Percentiles rank a stretch among this genome's conserved stretches.
phyloP scores from a whole-genome alignment of 2,888 invertebrate species.

The Schrankia costaestrigalis region DNA sequence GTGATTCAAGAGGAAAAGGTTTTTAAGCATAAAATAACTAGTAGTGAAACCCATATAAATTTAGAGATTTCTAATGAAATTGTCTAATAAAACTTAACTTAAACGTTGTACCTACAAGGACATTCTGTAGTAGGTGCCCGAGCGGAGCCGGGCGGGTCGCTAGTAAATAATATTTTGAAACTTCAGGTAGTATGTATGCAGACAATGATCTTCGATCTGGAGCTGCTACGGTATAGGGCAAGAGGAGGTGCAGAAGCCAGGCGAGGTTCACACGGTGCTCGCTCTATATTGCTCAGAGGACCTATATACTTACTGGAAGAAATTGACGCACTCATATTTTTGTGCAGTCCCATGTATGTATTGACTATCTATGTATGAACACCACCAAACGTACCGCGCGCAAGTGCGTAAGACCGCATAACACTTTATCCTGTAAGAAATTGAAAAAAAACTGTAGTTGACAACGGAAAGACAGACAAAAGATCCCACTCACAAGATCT shows the following conservation, averaged over 20 bases:
- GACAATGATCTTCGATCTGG: constrained; percentile 92
- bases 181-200: constrained; percentile 87
- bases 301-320: constrained; percentile 92
- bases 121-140: too few species aligned
- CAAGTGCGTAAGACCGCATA: too few species aligned
- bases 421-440: too few species aligned
- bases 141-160: neutral
- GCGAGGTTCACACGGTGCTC: constrained; percentile 83
- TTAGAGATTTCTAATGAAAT: neutral
- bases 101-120: neutral
- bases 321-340: constrained; percentile 89
- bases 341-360: constrained; percentile 93
- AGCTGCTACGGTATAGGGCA: constrained; percentile 83
- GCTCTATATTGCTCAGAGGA: constrained; percentile 89
- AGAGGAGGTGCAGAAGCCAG: constrained; percentile 63
- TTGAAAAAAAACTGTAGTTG: too few species aligned
- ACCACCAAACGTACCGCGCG: too few species aligned
- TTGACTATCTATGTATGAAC: too few species aligned
- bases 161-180: neutral
- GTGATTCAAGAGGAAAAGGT: too few species aligned
- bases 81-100: neutral
- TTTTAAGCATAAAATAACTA: too few species aligned
- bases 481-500: too few species aligned
- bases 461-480: too few species aligned
- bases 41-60: too few species aligned